Evolutionary conservation across 2,888 invertebrate species (phyloP).

Genomic region (Dorcus parallelipipedus): DNA sequence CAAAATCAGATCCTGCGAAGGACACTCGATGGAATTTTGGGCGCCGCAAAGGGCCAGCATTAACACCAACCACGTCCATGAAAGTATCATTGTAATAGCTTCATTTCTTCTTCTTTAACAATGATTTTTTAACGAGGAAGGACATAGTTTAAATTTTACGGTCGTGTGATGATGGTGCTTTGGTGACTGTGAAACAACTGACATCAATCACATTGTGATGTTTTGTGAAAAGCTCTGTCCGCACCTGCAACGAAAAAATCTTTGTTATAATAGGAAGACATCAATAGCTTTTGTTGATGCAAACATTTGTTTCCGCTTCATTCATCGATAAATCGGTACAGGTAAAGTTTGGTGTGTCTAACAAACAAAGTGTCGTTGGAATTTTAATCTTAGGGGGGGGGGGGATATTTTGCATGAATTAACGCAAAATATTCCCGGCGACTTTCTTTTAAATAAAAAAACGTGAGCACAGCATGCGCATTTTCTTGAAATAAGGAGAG

Average conservation of each 20-base stretch:
- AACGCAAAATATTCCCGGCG: neutral
- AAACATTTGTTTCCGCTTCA: conserved; percentile 10
- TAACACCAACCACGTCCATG: neutral
- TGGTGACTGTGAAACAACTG: neutral
- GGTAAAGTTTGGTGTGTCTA: neutral
- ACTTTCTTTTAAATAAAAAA: neutral
- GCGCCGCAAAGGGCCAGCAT: neutral
- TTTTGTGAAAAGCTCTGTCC: conserved; percentile 9
- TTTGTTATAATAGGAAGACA: conserved; percentile 6
- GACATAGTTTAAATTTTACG: neutral
- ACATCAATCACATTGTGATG: neutral
- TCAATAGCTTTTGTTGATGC: conserved; percentile 8
- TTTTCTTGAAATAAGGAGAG: neutral
- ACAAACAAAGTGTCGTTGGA: neutral
- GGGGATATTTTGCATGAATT: too few species aligned
- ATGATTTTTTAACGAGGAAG: conserved; percentile 6
- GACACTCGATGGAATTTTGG: conserved; percentile 51
- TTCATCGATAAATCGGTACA: conserved; percentile 2
- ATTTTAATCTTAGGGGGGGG: neutral
- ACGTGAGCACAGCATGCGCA: neutral
- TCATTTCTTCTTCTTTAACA: neutral
- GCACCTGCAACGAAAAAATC: conserved; percentile 12
- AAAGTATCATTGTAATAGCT: conserved; percentile 2
- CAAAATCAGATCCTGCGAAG: conserved; percentile 70
- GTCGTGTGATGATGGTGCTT: neutral